Evolutionary conservation across 2,888 invertebrate genomes (phyloP), one percentile per base, ranked within the genome.

Genomic region (Dyspetes luteomarginatus): DNA sequence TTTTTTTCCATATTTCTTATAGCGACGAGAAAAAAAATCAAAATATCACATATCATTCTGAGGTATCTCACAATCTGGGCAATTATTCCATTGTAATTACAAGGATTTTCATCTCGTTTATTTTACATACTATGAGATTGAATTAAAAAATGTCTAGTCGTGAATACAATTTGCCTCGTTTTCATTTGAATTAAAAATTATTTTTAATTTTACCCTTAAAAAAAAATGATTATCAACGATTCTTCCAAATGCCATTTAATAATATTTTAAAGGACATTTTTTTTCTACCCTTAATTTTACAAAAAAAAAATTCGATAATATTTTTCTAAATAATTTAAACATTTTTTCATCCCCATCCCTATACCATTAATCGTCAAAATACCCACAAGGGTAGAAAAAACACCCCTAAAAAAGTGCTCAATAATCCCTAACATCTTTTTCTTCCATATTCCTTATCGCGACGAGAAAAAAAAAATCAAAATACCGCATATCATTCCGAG

Each of bases 1-100:
- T 36, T 4, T 28, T 28, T 28, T 28, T 28, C 3, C 5, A 28
- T 28, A 28, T 28, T 28, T 28, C 28, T 3, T 72, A 68, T 68
- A 60, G 43, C 45, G 52, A 19, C 12, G 36, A 36, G 17, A 73
- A 26, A 30, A 28, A 64, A 17, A 24, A 36, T 56, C 2, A 12
- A 43, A 60, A 78, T 62, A 67, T 9, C 26, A 12, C 50, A 76
- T 4, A 36, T 55, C 43, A 58, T 74, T 69, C 55, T 64, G 56
- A 67, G 62, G 67, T 45, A 77, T 82, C 78, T 67, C 67, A 45
- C 68, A 64, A 82, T 78, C 82, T 65, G 50, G 41, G 48, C 58
- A 78, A 79, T 82, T 82, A 50, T 65, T 60, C 60, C 60, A 71
- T 75, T 71, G 52, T 65, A 60, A 71, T 75, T 60, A 58, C 4